A percentile compares a stretch with the other conserved stretches of the same genome.
Conservation (phyloP, 2,888 invertebrate species). For the Andrena dorsata region DNA sequence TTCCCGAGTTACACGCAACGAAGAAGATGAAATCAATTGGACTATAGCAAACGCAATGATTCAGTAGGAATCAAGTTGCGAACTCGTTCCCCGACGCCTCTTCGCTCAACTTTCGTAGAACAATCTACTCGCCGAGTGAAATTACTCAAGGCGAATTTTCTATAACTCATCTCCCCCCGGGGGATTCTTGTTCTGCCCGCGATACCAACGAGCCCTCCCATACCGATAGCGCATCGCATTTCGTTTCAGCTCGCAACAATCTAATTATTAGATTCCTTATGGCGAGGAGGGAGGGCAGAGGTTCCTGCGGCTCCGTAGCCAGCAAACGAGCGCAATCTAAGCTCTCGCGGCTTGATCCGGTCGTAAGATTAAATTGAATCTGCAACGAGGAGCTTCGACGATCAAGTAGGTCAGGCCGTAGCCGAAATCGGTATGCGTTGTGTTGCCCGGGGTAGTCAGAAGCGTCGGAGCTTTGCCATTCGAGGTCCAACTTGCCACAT, state of each 20-base stretch:
- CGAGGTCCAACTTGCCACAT: slow-evolving; percentile 70
- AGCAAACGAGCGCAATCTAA: slow-evolving; percentile 47
- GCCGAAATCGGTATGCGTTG: slow-evolving; percentile 48
- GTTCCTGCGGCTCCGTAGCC: slow-evolving; percentile 31
- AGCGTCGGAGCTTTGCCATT: slow-evolving; percentile 67
- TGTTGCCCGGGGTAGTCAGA: slow-evolving; percentile 41
- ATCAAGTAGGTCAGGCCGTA: slow-evolving; percentile 66
- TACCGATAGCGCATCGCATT: not conserved
- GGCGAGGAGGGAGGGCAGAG: not conserved
- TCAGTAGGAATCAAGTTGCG: not conserved
- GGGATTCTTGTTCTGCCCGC: not conserved
- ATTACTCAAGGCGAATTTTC: not conserved
- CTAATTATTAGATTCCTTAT: slow-evolving; percentile 64
- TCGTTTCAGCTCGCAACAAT: slow-evolving; percentile 46
- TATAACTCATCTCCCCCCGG: not conserved
- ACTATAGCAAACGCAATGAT: not conserved
- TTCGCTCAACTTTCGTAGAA: no score
- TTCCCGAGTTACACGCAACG: no score
- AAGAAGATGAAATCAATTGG: not conserved
- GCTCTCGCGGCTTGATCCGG: slow-evolving; percentile 59
- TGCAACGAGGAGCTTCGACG: slow-evolving; percentile 63
- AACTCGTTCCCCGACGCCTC: not conserved
- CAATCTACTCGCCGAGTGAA: not conserved
- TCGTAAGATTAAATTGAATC: slow-evolving; percentile 79
- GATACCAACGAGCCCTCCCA: not conserved